Evolutionary conservation across 1,140 invertebrate species (phyloP), one percentile per base, ranked within the genome.

Genomic region (Diorhabda sublineata): DNA sequence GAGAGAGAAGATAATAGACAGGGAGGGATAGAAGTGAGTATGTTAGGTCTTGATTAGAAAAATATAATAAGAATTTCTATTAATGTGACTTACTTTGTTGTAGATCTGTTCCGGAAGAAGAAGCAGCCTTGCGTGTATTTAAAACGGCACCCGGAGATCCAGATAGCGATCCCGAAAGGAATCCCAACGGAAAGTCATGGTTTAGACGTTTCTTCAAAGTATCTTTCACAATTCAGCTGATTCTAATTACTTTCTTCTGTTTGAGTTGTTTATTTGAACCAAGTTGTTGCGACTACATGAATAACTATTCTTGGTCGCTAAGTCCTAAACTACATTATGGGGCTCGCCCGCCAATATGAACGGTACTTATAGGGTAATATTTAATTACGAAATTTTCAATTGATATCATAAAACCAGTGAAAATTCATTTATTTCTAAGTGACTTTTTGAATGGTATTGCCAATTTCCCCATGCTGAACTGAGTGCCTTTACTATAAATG

Each of bases 301-400:
- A 95, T 82, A 93, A 91, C 64, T 86, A 95, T 69, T 90, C 89
- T 43, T 85, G 92, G 74, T 93, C 91, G 1, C 83, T 96, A 41
- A 90, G 90, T 3, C 93, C 93, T 2, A 92, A 95, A 76, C 82
- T 96, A 67, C 88, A 91, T 61, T 95, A 95, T 74, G 87, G 94
- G 5, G 87, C 89, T 59, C 93, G 94, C 71, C 92, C 93, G 26
- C 93, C 94, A 8, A 76, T 75, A 67, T 76, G 73, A 76, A 63
- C 62, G 41, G 9, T 58, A 58, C 56, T 57, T 57, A 65, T 7
- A 59, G 41, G n/a, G 4, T 65, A 45, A 65, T 65, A 65, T 26
- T 26, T 26, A 26, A 26, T 26, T 26, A 26, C 26, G 26, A 26
- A 26, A 26, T 26, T 26, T 26, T 26, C 26, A 26, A 26, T 26